phyloP scores from a whole-genome alignment of 2,797 vertebrate genomes.

The Agapornis canus region DNA sequence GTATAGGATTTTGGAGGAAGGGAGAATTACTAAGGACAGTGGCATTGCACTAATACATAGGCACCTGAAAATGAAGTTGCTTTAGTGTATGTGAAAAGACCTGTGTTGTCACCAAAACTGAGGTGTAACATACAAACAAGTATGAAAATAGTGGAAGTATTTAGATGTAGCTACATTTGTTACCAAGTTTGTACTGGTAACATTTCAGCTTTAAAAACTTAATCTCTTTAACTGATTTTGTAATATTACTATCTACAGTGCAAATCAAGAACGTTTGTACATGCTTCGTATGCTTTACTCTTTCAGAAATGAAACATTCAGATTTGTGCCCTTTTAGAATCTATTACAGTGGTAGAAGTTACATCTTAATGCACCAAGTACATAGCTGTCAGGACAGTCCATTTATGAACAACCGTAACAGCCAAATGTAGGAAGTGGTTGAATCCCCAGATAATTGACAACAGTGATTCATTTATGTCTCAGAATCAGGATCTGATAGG shows the following conservation, averaged over 20 bases:
- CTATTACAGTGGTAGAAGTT: not conserved
- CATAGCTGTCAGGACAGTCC: not conserved
- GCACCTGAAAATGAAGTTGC: not conserved
- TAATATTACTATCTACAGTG: not conserved
- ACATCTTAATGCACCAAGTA: not conserved
- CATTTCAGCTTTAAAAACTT: not conserved
- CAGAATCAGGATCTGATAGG: not conserved
- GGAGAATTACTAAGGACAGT: not conserved
- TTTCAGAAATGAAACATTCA: not conserved
- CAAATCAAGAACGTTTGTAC: too few relatives aligned
- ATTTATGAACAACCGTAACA: not conserved
- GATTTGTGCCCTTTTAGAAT: not conserved
- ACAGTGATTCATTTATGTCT: not conserved
- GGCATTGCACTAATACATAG: not conserved
- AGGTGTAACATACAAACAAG: not conserved
- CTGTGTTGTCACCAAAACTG: not conserved
- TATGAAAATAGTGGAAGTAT: not conserved
- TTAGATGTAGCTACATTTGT: not conserved
- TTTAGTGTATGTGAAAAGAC: not conserved
- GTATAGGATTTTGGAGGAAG: not conserved
- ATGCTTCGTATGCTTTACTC: not conserved
- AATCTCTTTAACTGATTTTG: not conserved
- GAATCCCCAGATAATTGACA: not conserved
- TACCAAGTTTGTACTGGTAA: not conserved
- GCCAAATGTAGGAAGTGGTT: not conserved